Evolutionary conservation across 2,888 invertebrate genomes (phyloP), one percentile per base, ranked within the genome.

Genomic region (Drosophila koepferae): DNA sequence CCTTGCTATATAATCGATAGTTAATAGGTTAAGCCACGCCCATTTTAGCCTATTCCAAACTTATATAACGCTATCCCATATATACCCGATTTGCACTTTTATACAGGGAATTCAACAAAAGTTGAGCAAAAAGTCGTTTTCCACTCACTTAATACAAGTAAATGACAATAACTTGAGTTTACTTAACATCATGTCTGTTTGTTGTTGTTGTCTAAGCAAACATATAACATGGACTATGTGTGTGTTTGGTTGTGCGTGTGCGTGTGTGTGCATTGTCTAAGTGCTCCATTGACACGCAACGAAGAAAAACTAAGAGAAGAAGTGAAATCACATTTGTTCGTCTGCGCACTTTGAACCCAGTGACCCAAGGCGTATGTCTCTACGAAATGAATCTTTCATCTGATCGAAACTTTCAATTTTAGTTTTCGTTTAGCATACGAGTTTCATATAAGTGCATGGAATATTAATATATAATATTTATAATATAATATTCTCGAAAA

Each of bases 91-190:
- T 6, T 34, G 0, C 12, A 18, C 12, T 14, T 3, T 3, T 7
- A 3, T 20, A 20, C 51, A 51, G 51, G 51, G 51, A 36, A 36
- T 51, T 3, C 56, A 63, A 65, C 63, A 20, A 38, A 64, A 64
- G 63, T 69, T 64, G 56, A 58, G 56, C 72, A 66, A 80, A 81
- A 80, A 74, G 78, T 82, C 73, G 72, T 77, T 82, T 77, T 72
- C 77, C 80, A 84, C 74, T 84, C 86, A 82, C 84, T 84, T 84
- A 86, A 82, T 72, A 53, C 66, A 63, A 66, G 63, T 23, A 80
- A 82, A 75, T 75, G 81, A 85, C 86, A 84, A 82, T 83, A 84
- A 83, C 67, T 74, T 38, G 64, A 71, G 82, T 82, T 82, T 82
- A 68, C 85, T 84, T 59, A 69, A 77, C 71, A 48, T 49, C 51